Conservation (phyloP, 2,888 invertebrate species). For the Cloeon dipterum region DNA sequence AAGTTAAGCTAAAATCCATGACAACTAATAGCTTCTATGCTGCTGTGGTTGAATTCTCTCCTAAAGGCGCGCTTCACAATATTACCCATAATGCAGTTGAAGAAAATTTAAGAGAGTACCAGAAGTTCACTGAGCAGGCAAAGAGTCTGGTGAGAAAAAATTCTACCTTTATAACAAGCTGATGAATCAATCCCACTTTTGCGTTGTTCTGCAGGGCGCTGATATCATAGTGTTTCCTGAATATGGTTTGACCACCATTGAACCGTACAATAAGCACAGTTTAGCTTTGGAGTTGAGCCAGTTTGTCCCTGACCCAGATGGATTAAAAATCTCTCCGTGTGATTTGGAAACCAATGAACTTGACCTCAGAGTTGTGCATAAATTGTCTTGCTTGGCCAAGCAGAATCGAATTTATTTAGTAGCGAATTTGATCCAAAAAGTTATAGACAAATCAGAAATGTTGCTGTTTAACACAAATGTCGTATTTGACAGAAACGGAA, state of each 20-base stretch:
- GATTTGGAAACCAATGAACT: constrained; percentile 6
- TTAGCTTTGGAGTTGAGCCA: constrained; percentile 15
- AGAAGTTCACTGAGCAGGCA: too few relatives aligned
- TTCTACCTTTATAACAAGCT: too few relatives aligned
- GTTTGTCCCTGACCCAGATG: constrained; percentile 11
- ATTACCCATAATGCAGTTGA: too few relatives aligned
- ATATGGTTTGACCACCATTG: constrained; percentile 20
- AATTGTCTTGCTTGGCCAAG: constrained; percentile 34
- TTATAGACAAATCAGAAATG: constrained; percentile 19
- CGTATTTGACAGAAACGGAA: constrained; percentile 48
- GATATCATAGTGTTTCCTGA: constrained; percentile 67
- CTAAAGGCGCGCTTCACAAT: too few relatives aligned
- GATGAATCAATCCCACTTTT: too few relatives aligned
- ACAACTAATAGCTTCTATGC: too few relatives aligned
- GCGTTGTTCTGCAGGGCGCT: too few relatives aligned
- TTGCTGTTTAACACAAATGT: constrained; percentile 54
- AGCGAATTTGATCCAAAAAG: constrained; percentile 41
- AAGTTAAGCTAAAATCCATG: too few relatives aligned
- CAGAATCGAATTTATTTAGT: constrained; percentile 36
- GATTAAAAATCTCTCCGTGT: neutral
- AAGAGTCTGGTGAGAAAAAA: too few relatives aligned
- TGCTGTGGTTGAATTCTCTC: too few relatives aligned
- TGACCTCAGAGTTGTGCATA: constrained; percentile 26
- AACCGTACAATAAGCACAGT: constrained; percentile 17
- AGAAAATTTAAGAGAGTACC: too few relatives aligned